Evolutionary conservation across 2,888 invertebrate species (phyloP).

Genomic region (Dermolepida albohirtum): DNA sequence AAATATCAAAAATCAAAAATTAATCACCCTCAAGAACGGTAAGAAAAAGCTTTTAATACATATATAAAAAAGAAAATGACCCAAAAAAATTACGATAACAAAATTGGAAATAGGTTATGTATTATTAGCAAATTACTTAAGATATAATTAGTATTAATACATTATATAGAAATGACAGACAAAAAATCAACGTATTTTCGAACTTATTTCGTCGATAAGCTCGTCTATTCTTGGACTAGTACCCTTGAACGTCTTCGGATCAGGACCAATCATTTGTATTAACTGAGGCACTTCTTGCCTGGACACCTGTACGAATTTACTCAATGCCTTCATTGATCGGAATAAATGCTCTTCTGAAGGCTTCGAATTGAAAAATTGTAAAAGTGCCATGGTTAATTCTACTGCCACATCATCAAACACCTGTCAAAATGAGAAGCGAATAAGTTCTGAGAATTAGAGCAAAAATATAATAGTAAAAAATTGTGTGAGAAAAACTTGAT

Average conservation of each 20-base stretch:
- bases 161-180: constrained; percentile 10
- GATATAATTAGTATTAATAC: constrained; percentile 15
- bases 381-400: constrained; percentile 89
- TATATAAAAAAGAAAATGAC: constrained; percentile 13
- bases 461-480: not conserved
- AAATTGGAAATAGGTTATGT: constrained; percentile 29
- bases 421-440: constrained; percentile 65
- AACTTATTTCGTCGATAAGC: constrained; percentile 80
- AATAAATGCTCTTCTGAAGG: constrained; percentile 84
- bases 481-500: not conserved
- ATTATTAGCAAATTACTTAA: constrained; percentile 14
- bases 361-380: constrained; percentile 87
- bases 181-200: constrained; percentile 69
- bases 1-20: constrained; percentile 38
- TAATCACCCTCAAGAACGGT: not conserved
- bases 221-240: constrained; percentile 84
- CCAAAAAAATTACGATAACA: constrained; percentile 28
- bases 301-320: constrained; percentile 79
- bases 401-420: constrained; percentile 95
- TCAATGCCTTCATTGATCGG: constrained; percentile 83
- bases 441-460: not conserved
- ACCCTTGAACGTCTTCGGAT: constrained; percentile 85
- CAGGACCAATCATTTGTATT: constrained; percentile 91
- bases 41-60: not conserved
- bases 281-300: constrained; percentile 87